Evolutionary conservation across 2,888 invertebrate species (phyloP).

Genomic region (Empis livida): DNA sequence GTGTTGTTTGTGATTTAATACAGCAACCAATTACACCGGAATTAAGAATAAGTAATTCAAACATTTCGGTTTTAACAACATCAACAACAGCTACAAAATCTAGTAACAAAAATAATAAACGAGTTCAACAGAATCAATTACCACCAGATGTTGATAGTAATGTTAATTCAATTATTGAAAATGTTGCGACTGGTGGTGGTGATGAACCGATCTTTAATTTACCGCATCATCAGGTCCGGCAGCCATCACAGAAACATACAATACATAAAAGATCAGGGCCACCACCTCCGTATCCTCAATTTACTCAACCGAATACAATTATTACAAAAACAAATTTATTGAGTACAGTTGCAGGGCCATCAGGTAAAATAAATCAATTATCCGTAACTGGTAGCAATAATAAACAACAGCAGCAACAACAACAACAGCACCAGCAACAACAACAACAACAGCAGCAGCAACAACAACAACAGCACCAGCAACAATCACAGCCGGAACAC

Average conservation of each 20-base stretch:
- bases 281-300: neutral
- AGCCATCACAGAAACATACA: slow-evolving; percentile 1
- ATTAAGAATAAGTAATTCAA: neutral
- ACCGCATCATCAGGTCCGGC: too few species aligned
- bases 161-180: neutral
- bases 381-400: slow-evolving; percentile 7
- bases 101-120: too few species aligned
- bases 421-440: too few species aligned
- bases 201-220: too few species aligned
- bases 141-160: neutral
- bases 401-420: neutral
- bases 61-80: slow-evolving; percentile 6
- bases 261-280: slow-evolving; percentile 8
- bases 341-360: neutral
- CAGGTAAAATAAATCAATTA: slow-evolving; percentile 2
- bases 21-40: slow-evolving; percentile 1
- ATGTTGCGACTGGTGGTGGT: neutral
- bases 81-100: slow-evolving; percentile 8
- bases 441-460: neutral
- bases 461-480: neutral
- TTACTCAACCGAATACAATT: neutral
- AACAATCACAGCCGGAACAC: too few species aligned
- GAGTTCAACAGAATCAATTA: too few species aligned
- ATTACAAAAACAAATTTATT: neutral
- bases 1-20: too few species aligned